Percentiles rank a stretch among this genome's conserved stretches.
Evolutionary conservation across 2,113 vertebrate species (phyloP).

Genomic region (Perca fluviatilis): DNA sequence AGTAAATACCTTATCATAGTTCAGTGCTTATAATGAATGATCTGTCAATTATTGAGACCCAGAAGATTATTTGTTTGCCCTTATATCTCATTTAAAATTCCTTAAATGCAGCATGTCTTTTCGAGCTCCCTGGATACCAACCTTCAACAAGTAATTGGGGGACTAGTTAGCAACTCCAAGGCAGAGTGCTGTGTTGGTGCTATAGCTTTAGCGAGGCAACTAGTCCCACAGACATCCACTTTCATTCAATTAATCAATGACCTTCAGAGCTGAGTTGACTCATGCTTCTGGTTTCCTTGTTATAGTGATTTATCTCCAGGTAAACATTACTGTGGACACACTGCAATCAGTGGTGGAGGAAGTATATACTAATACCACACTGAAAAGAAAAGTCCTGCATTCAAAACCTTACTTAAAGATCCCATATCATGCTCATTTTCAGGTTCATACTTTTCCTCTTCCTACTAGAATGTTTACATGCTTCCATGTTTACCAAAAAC

Average conservation of each 20-base stretch:
- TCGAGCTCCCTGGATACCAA: slow-evolving; percentile 18
- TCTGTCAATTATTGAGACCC: slow-evolving; percentile 65
- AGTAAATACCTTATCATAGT: slow-evolving; percentile 46
- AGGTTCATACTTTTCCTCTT: too few species aligned
- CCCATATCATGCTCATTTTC: too few species aligned
- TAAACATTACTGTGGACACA: slow-evolving; percentile 6
- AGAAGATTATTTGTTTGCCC: slow-evolving; percentile 55
- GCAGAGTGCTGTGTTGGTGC: slow-evolving; percentile 27
- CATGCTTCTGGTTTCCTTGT: slow-evolving; percentile 40
- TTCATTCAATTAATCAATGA: slow-evolving; percentile 72
- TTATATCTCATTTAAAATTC: slow-evolving; percentile 68
- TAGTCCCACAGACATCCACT: slow-evolving; percentile 52
- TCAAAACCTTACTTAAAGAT: not conserved
- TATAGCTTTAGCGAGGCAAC: slow-evolving; percentile 28
- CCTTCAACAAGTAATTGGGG: slow-evolving; percentile 70
- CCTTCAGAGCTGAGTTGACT: slow-evolving; percentile 57
- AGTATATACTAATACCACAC: not conserved
- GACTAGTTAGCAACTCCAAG: slow-evolving; percentile 56
- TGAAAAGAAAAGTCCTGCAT: not conserved
- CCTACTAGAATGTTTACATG: too few species aligned
- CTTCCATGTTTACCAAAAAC: too few species aligned
- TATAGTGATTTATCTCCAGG: slow-evolving; percentile 28
- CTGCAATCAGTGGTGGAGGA: not conserved
- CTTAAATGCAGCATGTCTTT: slow-evolving; percentile 33
- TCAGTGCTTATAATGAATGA: slow-evolving; percentile 67